These are phyloP conservation scores for Agapostemon virescens DNA, from an alignment of 2,888 invertebrate species.

Conservation along the genomic window DNA sequence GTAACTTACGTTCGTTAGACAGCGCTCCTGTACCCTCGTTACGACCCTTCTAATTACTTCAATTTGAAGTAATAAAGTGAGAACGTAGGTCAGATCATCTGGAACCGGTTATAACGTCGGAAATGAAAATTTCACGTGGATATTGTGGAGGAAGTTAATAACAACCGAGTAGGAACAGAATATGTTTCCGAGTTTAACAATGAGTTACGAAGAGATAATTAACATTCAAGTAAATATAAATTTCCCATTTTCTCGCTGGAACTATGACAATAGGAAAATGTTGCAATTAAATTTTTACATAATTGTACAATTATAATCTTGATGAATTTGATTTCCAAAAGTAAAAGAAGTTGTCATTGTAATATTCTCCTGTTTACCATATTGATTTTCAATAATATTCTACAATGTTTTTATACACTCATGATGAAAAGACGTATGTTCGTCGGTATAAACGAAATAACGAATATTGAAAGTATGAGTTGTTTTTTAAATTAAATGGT, in stretches of 20 bases:
- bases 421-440: no score
- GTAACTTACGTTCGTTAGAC: slow-evolving; percentile 13
- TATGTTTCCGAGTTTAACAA: no score
- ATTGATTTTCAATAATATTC: background rate
- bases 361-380: no score
- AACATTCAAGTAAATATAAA: background rate
- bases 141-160: background rate
- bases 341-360: background rate
- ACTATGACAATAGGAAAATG: background rate
- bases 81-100: background rate
- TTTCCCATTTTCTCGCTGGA: background rate
- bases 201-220: background rate
- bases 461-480: no score
- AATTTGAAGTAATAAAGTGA: slow-evolving; percentile 10
- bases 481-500: no score
- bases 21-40: background rate
- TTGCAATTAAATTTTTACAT: background rate
- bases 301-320: background rate
- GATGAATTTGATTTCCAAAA: background rate
- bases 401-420: no score
- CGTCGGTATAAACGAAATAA: no score
- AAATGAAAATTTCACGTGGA: background rate
- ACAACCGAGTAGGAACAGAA: background rate
- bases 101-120: no score
- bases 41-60: slow-evolving; percentile 3